These are phyloP conservation scores for Zaprionus inermis DNA, from an alignment of 1,140 invertebrate species.

Conservation along the genomic window DNA sequence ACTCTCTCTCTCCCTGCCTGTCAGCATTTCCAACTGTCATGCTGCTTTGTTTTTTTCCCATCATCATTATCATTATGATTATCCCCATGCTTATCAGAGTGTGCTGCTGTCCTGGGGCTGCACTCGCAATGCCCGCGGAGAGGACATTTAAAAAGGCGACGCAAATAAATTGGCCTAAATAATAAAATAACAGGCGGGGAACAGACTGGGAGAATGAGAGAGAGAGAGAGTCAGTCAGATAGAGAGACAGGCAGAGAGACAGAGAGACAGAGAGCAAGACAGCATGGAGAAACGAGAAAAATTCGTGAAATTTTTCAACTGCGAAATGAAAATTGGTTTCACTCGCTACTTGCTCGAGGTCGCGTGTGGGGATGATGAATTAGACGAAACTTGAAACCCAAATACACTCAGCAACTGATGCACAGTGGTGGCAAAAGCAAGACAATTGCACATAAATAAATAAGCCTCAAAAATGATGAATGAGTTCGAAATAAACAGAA, in stretches of 20 bases:
- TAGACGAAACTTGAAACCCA: conserved; percentile 40
- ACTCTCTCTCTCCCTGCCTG: neutral
- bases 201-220: neutral
- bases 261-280: neutral
- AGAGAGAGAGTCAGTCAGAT: neutral
- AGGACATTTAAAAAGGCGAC: conserved; percentile 44
- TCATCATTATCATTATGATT: conserved; percentile 18
- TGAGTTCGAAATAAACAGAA: neutral
- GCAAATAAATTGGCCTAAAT: conserved; percentile 75
- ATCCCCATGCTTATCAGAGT: conserved; percentile 29
- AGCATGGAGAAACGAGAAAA: conserved; percentile 20
- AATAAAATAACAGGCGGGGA: conserved; percentile 31
- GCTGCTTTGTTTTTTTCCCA: conserved; percentile 24
- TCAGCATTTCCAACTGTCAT: conserved; percentile 30
- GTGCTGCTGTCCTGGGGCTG: neutral
- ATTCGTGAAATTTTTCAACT: conserved; percentile 54
- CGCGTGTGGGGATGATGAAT: conserved; percentile 42
- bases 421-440: conserved; percentile 39
- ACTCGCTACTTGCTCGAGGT: conserved; percentile 4
- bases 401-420: conserved; percentile 21
- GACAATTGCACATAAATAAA: neutral
- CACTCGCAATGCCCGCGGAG: conserved; percentile 16
- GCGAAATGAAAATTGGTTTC: conserved; percentile 60
- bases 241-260: neutral
- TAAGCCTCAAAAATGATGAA: neutral